Evolutionary conservation across 2,888 invertebrate genomes (phyloP), one percentile per base, ranked within the genome.

Genomic region (Dasypolia templi): DNA sequence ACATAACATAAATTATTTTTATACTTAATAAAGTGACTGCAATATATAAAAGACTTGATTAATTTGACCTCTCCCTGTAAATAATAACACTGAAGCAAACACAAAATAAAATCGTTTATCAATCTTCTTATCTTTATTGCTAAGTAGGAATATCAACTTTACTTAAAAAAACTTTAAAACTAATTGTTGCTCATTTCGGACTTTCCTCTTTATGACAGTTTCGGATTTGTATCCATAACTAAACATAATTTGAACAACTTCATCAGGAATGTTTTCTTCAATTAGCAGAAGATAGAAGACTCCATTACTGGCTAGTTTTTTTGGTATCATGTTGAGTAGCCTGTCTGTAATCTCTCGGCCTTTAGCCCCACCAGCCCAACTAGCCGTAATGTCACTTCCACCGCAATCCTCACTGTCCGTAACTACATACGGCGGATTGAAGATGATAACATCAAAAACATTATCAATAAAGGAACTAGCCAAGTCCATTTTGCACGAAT

Each of bases 391-490:
- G 74, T 97, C 95, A 69, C 88, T 93, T 1, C 94, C 91, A 26
- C 93, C 92, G 74, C 98, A 97, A 94, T 99, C 99, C 26, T 97
- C 95, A 61, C 97, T 95, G 14, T 97, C 97, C 0, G 99, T 99
- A 0, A 98, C 98, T 56, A 99, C 99, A 96, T 99, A 99, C 0
- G 99, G 99, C 2, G 99, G 99, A 97, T 99, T 99, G 91, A 99
- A 99, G 69, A 99, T 91, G 72, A 99, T 96, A 35, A 99, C 88
- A 96, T 99, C 99, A 87, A 99, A 97, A 32, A 96, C 89, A 64
- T 96, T 94, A 72, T 94, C 91, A 44, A 93, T 91, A 71, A 99
- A 95, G 80, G 97, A 95, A 84, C 92, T 93, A 7, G 96, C 93
- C 65, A 98, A 95, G 93, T 98, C 97, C 96, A 97, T 97, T 77